Percentiles rank a stretch among this genome's conserved stretches.
phyloP scores from a whole-genome alignment of 2,113 vertebrate genomes.

The Pholis gunnellus region DNA sequence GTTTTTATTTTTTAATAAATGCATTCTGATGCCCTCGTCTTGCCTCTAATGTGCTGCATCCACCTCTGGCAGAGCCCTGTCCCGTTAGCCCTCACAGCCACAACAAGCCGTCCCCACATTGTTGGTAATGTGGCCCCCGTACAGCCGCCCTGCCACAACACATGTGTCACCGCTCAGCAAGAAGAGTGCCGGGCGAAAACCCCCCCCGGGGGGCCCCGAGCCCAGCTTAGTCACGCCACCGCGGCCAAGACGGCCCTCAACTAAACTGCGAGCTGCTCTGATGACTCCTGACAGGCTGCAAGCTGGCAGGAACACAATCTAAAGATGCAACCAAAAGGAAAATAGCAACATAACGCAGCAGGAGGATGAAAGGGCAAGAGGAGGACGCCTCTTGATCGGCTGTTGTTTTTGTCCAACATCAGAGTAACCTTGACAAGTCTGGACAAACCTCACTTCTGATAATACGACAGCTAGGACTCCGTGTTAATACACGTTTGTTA shows the following conservation, averaged over 20 bases:
- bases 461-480: neutral
- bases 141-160: slow-evolving; percentile 69
- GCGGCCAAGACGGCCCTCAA: slow-evolving; percentile 50
- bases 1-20: slow-evolving; percentile 5
- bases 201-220: slow-evolving; percentile 43
- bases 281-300: slow-evolving; percentile 69
- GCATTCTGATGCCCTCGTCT: slow-evolving; percentile 29
- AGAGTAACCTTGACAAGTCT: neutral
- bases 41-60: slow-evolving; percentile 37
- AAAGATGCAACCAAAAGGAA: slow-evolving; percentile 29
- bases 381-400: slow-evolving; percentile 6
- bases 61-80: slow-evolving; percentile 43
- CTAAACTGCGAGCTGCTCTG: slow-evolving; percentile 38
- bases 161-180: slow-evolving; percentile 68
- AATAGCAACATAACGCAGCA: slow-evolving; percentile 5
- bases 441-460: neutral
- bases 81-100: slow-evolving; percentile 62
- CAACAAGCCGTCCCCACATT: slow-evolving; percentile 59
- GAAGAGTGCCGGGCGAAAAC: slow-evolving; percentile 38
- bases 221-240: slow-evolving; percentile 68
- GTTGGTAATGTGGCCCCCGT: slow-evolving; percentile 42
- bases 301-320: slow-evolving; percentile 59
- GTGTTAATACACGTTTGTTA: neutral
- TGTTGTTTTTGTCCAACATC: slow-evolving; percentile 27
- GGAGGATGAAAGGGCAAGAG: neutral